Base-by-base conservation (phyloP, 2,113 vertebrate species). In the Muscicapa adusta region DNA sequence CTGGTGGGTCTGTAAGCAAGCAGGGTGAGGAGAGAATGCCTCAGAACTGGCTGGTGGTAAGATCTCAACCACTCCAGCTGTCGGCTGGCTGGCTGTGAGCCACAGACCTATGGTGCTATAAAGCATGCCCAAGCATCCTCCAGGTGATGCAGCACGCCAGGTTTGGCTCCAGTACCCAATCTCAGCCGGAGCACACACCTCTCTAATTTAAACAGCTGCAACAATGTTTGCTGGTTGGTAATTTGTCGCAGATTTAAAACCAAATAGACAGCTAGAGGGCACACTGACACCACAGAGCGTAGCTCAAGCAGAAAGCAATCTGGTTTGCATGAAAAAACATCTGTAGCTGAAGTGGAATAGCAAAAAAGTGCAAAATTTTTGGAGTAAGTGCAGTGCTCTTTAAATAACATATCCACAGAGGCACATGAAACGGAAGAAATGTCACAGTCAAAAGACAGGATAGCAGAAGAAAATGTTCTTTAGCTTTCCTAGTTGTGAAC, bases 1-100 rank as follows among this genome's bases (percentile, higher is more conserved):
- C 11, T 66, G 23, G 3, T 40, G 53, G 28, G 24, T 17, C 24
- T 60, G 70, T 48, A 38, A 54, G 18, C 4, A 61, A 40, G 50
- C 53, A 57, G 43, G 72, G 31, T 0, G 5, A 22, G 45, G 34
- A 67, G 17, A 66, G 23, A 70, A 45, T 4, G 5, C 5, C 36
- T 13, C 25, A 26, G 42, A 85, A 13, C 16, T 78, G 29, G 4
- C 2, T 1, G 40, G 23, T 5, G 20, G 9, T 29, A 18, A 48
- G n/a, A 29, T 85, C 57, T 73, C 57, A 75, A 28, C 9, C 9
- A 1, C 38, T 18, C 1, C 43, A 45, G 47, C 60, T 62, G 50
- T 45, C 0, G 1, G 13, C 56, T 67, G 51, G 23, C 57, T 67
- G 51, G 19, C 42, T 38, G 48, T 0, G 0, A 50, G 31, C 28